These are phyloP conservation scores for Malaclemys terrapin DNA, from an alignment of 2,113 vertebrate species.

Conservation along the genomic window DNA sequence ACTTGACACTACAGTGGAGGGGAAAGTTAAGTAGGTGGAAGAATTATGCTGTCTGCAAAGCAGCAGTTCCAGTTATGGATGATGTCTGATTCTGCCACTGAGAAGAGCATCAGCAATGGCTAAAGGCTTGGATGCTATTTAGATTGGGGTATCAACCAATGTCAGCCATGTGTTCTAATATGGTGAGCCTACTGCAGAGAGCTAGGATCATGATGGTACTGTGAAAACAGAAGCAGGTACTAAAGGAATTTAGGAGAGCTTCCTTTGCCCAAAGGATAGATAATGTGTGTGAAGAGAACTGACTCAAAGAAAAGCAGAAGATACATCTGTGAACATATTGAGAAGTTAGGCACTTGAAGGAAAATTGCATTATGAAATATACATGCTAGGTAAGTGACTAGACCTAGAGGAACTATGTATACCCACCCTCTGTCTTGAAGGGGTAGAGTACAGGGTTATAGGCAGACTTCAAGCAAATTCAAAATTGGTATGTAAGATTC, in stretches of 20 bases:
- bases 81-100: not conserved
- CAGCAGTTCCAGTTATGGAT: not conserved
- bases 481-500: not conserved
- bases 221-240: not conserved
- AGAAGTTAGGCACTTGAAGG: not conserved
- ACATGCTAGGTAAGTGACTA: not conserved
- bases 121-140: not conserved
- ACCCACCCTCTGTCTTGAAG: not conserved
- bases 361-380: not conserved
- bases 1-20: not conserved
- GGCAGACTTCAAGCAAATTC: not conserved
- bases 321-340: not conserved
- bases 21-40: not conserved
- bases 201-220: not conserved
- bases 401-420: not conserved
- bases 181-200: not conserved
- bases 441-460: not conserved
- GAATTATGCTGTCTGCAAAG: not conserved
- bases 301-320: not conserved
- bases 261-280: rapidly evolving
- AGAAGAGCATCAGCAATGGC: not conserved
- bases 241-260: not conserved
- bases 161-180: not conserved
- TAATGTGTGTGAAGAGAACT: too few relatives aligned
- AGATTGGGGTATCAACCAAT: rapidly evolving